Evolutionary conservation across 2,888 invertebrate genomes (phyloP), one percentile per base, ranked within the genome.

Genomic region (Sphaerophoria taeniata): DNA sequence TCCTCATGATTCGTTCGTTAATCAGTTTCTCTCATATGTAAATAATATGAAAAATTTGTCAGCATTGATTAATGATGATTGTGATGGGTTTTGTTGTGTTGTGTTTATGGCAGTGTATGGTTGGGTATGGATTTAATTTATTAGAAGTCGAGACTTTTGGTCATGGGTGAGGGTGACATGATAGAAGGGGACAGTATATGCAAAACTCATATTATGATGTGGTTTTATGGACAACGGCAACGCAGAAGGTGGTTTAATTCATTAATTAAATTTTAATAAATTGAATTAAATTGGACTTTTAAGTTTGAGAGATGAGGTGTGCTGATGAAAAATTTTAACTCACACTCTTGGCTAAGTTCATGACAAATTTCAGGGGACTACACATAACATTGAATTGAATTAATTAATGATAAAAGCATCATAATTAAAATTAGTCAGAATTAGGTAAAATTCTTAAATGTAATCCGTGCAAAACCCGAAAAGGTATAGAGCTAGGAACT

Each of bases 41-140:
- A 84, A 84, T 84, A 67, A 84, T 24, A 24, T 84, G 72, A 84
- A 71, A 67, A 75, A 80, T 84, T 80, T 84, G 80, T 80, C 71
- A 43, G 16, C 43, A 72, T 75, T 84, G 84, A 84, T 84, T 80
- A 80, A 84, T 84, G 84, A 76, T 72, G 56, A 75, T 55, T 75
- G 51, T 53, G 65, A 65, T 65, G 65, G 65, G 34, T 33, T 49
- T 36, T 45, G 24, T 24, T 5, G 12, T 14, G 31, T 45, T 43
- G 39, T 39, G 39, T 39, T 7, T 39, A 39, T 39, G 43, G 12
- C 12, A 9, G 11, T 43, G 43, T 43, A 43, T 43, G 4, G 12
- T 45, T 33, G 55, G 60, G 65, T 79, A 43, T 67, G 67, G 36
- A 55, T 60, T 80, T 70, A 71, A 74, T 71, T 78, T 79, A 79